phyloP scores from a whole-genome alignment of 2,797 vertebrate species.

The Rhabdophis nuchalis region DNA sequence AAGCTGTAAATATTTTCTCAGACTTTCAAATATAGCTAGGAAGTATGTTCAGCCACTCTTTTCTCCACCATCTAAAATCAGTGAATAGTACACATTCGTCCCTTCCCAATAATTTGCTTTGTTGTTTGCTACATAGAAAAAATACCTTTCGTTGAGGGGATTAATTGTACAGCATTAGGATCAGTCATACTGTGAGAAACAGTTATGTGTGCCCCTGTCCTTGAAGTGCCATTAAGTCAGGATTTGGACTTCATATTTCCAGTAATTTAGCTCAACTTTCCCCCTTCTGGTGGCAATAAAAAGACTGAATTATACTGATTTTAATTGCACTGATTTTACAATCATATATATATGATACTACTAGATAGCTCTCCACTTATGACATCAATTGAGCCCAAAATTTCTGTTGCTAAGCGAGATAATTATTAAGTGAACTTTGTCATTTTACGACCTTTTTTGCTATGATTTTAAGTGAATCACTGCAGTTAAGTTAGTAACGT shows the following conservation, averaged over 20 bases:
- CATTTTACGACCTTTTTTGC: too few species aligned
- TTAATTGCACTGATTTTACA: neutral
- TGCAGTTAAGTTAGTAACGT: too few species aligned
- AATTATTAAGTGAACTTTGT: too few species aligned
- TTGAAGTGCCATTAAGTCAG: neutral
- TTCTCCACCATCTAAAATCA: slow-evolving; percentile 2
- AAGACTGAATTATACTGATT: neutral
- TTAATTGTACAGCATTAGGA: neutral
- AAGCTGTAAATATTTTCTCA: slow-evolving; percentile 45
- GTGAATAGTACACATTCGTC: neutral
- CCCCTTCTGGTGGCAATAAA: neutral
- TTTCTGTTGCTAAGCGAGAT: too few species aligned
- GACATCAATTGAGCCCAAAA: too few species aligned
- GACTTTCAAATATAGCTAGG: slow-evolving; percentile 10
- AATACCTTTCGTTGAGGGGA: neutral
- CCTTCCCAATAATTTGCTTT: neutral
- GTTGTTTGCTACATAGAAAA: neutral
- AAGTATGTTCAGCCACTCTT: neutral
- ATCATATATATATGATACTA: too few species aligned
- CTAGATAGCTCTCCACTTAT: too few species aligned
- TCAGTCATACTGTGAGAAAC: neutral
- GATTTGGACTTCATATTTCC: neutral
- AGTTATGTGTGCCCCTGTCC: neutral
- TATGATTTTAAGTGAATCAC: too few species aligned
- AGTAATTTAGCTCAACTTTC: neutral